Evolutionary conservation across 2,888 invertebrate species (phyloP).

Genomic region (Epinotia ramella): DNA sequence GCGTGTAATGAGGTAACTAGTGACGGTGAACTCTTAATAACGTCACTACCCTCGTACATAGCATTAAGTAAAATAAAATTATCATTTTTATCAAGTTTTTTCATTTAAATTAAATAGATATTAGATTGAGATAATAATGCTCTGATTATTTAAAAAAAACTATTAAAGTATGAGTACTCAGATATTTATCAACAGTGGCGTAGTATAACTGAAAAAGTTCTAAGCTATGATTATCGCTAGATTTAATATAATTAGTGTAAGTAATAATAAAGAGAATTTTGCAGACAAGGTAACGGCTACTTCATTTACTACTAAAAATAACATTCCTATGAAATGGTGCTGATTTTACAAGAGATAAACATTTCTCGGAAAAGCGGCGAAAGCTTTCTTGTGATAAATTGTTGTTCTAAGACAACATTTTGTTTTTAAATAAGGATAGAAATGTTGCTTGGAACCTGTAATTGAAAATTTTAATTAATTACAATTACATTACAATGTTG

Average conservation of each 20-base stretch:
- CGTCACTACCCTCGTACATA: background rate
- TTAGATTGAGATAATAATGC: too few relatives aligned
- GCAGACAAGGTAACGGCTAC: background rate
- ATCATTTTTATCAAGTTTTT: too few relatives aligned
- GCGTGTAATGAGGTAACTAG: conserved; percentile 45
- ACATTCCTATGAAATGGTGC: background rate
- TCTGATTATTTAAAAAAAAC: too few relatives aligned
- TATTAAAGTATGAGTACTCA: background rate
- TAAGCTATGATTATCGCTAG: background rate
- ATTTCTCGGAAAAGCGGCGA: conserved; percentile 11
- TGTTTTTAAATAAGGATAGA: conserved; percentile 1
- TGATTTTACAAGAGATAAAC: conserved; percentile 17
- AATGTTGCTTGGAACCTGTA: background rate
- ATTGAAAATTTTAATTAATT: background rate
- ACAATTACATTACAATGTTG: background rate
- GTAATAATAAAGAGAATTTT: background rate
- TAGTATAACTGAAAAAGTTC: background rate
- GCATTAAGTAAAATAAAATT: background rate
- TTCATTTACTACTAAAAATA: conserved; percentile 8
- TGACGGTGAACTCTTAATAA: background rate
- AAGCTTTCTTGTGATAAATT: conserved; percentile 12
- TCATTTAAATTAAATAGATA: too few relatives aligned
- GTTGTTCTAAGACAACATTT: conserved; percentile 18
- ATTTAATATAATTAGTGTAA: background rate
- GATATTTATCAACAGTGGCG: background rate